phyloP scores from a whole-genome alignment of 2,888 invertebrate species.

The Crossocerus cetratus region DNA sequence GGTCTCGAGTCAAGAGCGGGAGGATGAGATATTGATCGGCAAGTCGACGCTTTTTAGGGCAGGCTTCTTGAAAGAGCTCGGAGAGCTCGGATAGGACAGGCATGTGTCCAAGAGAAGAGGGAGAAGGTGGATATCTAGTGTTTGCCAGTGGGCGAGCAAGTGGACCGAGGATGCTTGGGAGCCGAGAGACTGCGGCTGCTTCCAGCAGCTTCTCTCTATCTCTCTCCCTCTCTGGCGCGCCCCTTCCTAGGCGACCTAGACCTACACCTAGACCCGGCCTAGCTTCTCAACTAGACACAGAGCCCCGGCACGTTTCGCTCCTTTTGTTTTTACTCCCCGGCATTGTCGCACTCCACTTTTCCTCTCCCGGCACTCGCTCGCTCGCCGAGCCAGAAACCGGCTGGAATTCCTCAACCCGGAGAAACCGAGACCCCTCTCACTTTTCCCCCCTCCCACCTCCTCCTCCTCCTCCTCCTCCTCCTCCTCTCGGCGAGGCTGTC shows the following conservation, averaged over 20 bases:
- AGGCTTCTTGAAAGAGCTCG: too few species aligned
- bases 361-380: slow-evolving; percentile 43
- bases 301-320: slow-evolving; percentile 31
- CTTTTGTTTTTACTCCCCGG: slow-evolving; percentile 46
- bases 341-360: slow-evolving; percentile 47
- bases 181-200: background rate
- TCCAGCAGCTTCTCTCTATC: background rate
- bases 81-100: background rate
- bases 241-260: slow-evolving; percentile 60
- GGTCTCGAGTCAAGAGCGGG: too few species aligned
- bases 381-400: background rate
- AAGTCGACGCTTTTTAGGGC: too few species aligned
- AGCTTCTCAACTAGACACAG: background rate
- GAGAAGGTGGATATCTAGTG: slow-evolving; percentile 31
- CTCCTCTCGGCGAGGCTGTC: slow-evolving; percentile 22
- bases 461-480: background rate
- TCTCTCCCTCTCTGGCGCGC: slow-evolving; percentile 28
- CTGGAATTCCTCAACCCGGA: too few species aligned
- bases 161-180: slow-evolving; percentile 25
- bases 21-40: too few species aligned
- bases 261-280: slow-evolving; percentile 20
- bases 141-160: slow-evolving; percentile 61
- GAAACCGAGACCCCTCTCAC: slow-evolving; percentile 42
- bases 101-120: slow-evolving; percentile 51
- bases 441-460: slow-evolving; percentile 18